Evolutionary conservation across 2,113 vertebrate species (phyloP).

Genomic region (Aspidoscelis tigris): DNA sequence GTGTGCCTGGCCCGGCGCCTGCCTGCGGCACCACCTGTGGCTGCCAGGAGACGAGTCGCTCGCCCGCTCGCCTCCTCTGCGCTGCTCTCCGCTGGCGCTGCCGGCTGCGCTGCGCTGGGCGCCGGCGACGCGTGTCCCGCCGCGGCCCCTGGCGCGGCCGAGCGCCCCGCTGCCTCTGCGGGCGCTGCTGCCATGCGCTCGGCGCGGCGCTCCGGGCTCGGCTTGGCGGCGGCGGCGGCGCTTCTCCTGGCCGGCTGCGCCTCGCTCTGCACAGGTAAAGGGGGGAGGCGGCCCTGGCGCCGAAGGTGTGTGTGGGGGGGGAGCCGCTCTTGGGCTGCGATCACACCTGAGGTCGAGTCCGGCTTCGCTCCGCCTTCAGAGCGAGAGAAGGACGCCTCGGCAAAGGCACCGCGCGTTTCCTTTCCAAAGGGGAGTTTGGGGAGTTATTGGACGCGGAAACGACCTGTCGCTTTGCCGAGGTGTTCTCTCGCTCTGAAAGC

Average conservation of each 20-base stretch:
- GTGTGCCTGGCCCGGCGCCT: neutral
- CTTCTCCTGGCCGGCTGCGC: slow-evolving; percentile 63
- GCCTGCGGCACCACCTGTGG: slow-evolving; percentile 21
- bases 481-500: no score
- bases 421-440: no score
- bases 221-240: slow-evolving; percentile 39
- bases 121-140: neutral
- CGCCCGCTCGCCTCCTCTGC: neutral
- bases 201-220: slow-evolving; percentile 35
- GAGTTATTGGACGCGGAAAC: no score
- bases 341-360: no score
- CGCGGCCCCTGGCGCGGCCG: neutral
- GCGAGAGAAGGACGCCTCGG: no score
- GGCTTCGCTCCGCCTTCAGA: no score
- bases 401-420: no score
- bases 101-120: no score
- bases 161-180: neutral
- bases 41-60: slow-evolving; percentile 6
- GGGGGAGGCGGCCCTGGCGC: no score
- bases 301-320: neutral
- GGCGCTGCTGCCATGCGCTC: slow-evolving; percentile 61
- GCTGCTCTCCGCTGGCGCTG: no score
- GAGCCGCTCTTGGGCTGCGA: no score
- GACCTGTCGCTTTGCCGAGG: neutral
- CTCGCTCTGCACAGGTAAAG: slow-evolving; percentile 71